Base-by-base conservation (phyloP, 2,888 invertebrate genomes). In the Meteorus colon region DNA sequence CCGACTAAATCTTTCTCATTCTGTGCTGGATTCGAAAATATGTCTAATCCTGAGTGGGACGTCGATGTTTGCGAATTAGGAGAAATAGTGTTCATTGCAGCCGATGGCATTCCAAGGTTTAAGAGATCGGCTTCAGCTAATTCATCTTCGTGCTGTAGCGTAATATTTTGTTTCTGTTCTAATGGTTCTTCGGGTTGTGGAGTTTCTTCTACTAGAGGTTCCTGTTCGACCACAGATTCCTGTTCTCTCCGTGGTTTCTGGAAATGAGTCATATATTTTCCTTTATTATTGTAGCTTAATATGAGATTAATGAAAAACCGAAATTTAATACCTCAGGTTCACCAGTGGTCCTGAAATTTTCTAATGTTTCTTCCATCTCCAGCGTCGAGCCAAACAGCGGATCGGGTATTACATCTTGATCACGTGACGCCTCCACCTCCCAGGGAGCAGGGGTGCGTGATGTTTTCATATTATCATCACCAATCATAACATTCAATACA, bases 341-440 rank as follows among this genome's bases (percentile, higher is more conserved):
- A 19, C 66, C 59, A 31, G 78, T 66, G 3, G 80, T 81, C 66
- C 87, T 80, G 87, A 96, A 96, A 86, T 95, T 96, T 84, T 96
- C 96, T 34, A 95, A 91, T 84, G 95, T 94, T 88, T 96, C 96
- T 78, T 96, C 96, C 89, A 94, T 94, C 88, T 97, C 97, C 74
- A 96, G 88, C 74, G 94, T 93, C 0, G 95, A 94, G 4, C 94
- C 93, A 88, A 97, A 97, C 0, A 97, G 90, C 0, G 94, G 91
- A 78, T 92, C 91, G 0, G 93, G 90, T 75, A 87, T 86, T 2
- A 92, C 89, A 78, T 92, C 91, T 0, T 90, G 90, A 0, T 90
- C 86, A 82, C 90, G 91, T 0, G 92, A 92, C 81, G 93, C 92
- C 84, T 94, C 94, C 12, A 94, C 93, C 73, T 94, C 91, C 96